Base-by-base conservation (phyloP, 1,140 invertebrate genomes). In the Sarcophaga bullata region DNA sequence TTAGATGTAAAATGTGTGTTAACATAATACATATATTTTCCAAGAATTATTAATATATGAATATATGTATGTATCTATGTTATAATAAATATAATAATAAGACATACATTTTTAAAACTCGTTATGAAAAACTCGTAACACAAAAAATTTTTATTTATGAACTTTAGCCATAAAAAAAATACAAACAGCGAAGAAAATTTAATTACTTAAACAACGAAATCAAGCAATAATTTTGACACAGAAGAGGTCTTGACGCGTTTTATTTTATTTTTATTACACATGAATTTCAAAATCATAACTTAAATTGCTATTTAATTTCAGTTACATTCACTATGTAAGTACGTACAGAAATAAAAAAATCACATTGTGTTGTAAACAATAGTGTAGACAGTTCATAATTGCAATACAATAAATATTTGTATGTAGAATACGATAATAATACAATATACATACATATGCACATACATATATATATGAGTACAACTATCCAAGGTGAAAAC, bases 151-250 rank as follows among this genome's bases (percentile, higher is more conserved):
- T 58, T 58, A 15, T n/a, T 37, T 37, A 37, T 58, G 54, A 58
- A 58, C 54, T 58, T 58, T 58, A 58, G n/a, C 7, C 54, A 58
- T n/a, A 58, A 58, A 13, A 54, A 54, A 58, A 58, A 15, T 58
- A 58, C 25, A 37, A 37, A n/a, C 54, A 58, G 13, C 54, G 13
- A 58, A 37, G 25, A 37, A 37, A 58, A 58, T 58, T 11, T n/a
- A 58, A 58, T 58, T 58, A 58, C 54, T 58, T 58, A n/a, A 58
- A n/a, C 54, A 58, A 58, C n/a, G 15, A 58, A 58, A 15, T 58
- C 11, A n/a, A 58, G 54, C 3, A 58, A 58, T n/a, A 37, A 1
- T 37, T 37, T 37, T 58, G 15, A 58, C 15, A 58, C 2, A 58
- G 13, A n/a, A 58, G 54, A 58, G 54, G n/a, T 58, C 54, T 58